These are phyloP conservation scores for Cactoblastis cactorum DNA, from an alignment of 2,888 invertebrate genomes.

Conservation along the genomic window DNA sequence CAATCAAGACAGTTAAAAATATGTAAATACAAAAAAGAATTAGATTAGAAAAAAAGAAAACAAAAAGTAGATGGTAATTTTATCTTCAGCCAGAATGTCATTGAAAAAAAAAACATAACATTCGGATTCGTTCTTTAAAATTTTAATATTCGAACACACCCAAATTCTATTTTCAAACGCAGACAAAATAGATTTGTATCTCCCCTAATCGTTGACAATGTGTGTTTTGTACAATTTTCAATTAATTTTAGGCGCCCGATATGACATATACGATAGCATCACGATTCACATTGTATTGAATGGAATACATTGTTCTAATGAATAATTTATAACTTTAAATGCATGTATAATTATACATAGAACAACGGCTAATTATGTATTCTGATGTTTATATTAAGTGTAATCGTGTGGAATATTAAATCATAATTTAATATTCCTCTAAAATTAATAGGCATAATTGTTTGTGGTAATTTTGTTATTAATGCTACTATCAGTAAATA, in stretches of 20 bases:
- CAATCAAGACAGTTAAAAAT: too few species aligned
- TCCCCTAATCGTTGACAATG: conserved; percentile 21
- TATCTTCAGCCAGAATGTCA: too few species aligned
- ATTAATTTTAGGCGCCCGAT: conserved; percentile 16
- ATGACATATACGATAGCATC: conserved; percentile 4
- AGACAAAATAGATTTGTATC: conserved; percentile 28
- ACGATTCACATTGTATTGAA: conserved; percentile 1
- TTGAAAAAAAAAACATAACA: too few species aligned
- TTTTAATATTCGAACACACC: background rate
- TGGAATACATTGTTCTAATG: conserved; percentile 1
- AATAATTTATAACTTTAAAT: conserved; percentile 1
- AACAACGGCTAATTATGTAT: background rate
- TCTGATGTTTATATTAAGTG: background rate
- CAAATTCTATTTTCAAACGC: background rate
- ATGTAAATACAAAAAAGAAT: too few species aligned
- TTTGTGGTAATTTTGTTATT: too few species aligned
- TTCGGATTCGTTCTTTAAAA: background rate
- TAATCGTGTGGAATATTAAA: background rate
- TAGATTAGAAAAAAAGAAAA: too few species aligned
- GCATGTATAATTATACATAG: background rate
- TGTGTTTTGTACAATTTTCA: conserved; percentile 17
- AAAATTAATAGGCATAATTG: too few species aligned
- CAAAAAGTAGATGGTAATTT: too few species aligned
- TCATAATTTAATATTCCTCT: background rate
- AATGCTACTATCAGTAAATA: too few species aligned